Evolutionary conservation across 2,113 vertebrate genomes (phyloP), one percentile per base, ranked within the genome.

Genomic region (Apteryx mantelli): DNA sequence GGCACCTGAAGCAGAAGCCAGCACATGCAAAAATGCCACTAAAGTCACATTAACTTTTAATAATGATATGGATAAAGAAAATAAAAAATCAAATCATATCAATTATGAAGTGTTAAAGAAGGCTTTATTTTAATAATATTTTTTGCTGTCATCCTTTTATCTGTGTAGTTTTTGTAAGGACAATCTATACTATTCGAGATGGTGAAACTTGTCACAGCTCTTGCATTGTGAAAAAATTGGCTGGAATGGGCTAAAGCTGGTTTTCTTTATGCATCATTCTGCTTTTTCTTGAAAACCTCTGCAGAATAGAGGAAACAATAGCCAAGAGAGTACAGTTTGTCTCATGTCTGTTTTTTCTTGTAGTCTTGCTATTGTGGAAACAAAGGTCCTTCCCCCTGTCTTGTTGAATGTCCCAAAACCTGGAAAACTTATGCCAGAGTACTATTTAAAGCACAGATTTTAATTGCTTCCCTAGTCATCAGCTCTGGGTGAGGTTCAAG

Each of bases 11-110:
- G 58, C 82, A 82, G 75, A 64, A 24, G 18, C 19, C 53, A 86
- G 46, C 42, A 50, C 42, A 40, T 8, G 18, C 21, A 55, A 61
- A 85, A 86, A 69, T 13, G 48, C 19, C 1, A 0, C 53, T 50
- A 21, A 86, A 68, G 6, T 16, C 1, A 0, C 10, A 20, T 0
- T 6, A 46, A 3, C n/a, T 58, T 89, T 38, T 50, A 55, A 25
- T 75, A 53, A 73, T 58, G n/a, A 58, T 66, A 52, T 15, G 69
- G 30, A 50, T 21, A 79, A 75, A 80, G 20, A 58, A 88, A 73
- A n/a, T 53, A 38, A 73, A 89, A 30, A 11, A 3, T 6, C 13
- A 69, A 68, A 17, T 36, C 4, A 48, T 58, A 25, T 13, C 1
- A 71, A 63, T 60, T 58, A 30, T 0, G 0, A 71, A 28, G 7